These are phyloP conservation scores for Tetrao urogallus DNA, from an alignment of 2,113 vertebrate species.

Conservation along the genomic window DNA sequence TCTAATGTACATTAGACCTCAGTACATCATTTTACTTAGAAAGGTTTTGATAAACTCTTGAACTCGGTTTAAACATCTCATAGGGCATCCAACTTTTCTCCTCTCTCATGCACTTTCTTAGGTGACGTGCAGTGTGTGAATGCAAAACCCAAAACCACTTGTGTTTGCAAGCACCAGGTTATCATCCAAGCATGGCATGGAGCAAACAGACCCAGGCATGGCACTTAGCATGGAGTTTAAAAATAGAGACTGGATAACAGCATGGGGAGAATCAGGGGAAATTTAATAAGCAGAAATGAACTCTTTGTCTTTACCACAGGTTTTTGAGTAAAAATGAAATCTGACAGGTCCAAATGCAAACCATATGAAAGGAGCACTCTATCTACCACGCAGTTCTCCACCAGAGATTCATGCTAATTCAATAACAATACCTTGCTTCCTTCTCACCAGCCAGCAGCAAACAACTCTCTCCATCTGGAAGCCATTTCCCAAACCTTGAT, in stretches of 20 bases:
- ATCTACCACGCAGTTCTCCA: constrained; percentile 52
- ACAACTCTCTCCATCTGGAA: constrained; percentile 72
- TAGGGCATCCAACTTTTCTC: background rate
- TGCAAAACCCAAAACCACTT: background rate
- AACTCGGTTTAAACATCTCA: background rate
- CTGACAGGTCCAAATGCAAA: constrained; percentile 74
- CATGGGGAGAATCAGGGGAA: constrained; percentile 4
- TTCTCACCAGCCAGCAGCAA: constrained; percentile 69
- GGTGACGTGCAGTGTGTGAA: background rate
- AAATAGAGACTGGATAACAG: constrained; percentile 1
- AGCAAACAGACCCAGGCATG: background rate
- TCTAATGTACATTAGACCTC: background rate
- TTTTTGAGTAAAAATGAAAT: constrained; percentile 71
- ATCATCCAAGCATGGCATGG: background rate
- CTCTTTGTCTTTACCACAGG: constrained; percentile 33
- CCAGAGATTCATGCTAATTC: constrained; percentile 71
- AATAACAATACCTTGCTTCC: constrained; percentile 72
- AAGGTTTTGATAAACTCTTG: background rate
- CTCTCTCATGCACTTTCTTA: background rate
- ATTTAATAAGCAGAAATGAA: constrained; percentile 44
- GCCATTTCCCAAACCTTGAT: constrained; percentile 75
- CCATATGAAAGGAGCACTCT: constrained; percentile 71
- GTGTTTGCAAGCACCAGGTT: background rate
- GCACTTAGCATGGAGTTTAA: background rate
- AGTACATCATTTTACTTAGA: background rate